Evolutionary conservation across 2,113 vertebrate species (phyloP).

Genomic region (Ictidomys tridecemlineatus): DNA sequence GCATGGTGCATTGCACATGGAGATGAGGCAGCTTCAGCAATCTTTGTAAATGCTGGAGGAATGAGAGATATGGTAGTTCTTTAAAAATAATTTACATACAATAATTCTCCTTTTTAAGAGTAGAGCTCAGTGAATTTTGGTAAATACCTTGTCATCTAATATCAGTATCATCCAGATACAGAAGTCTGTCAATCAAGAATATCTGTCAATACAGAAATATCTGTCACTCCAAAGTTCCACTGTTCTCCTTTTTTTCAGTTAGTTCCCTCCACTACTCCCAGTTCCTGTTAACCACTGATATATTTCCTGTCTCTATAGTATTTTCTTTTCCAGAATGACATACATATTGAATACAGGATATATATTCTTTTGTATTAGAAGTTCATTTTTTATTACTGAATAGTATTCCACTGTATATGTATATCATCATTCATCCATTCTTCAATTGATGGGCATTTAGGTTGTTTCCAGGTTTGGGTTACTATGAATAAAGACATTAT

Average conservation of each 20-base stretch:
- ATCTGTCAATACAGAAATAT: background rate
- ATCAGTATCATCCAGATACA: background rate
- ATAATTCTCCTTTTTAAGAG: background rate
- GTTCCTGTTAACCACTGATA: background rate
- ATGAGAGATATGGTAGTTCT: background rate
- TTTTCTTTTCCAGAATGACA: background rate
- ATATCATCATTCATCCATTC: background rate
- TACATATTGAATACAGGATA: background rate
- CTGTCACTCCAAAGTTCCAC: background rate
- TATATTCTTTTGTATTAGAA: background rate
- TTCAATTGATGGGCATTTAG: background rate
- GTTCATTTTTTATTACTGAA: background rate
- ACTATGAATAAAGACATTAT: background rate
- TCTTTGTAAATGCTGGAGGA: background rate
- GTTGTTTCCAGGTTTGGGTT: background rate
- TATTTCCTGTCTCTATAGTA: background rate
- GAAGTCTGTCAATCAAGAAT: background rate
- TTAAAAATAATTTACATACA: background rate
- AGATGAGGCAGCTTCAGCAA: background rate
- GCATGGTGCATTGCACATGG: background rate
- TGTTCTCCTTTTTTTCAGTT: background rate
- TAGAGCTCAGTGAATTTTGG: background rate
- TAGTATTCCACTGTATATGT: background rate
- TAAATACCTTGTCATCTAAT: background rate
- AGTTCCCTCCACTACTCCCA: background rate